These are phyloP conservation scores for Sebastes fasciatus DNA, from an alignment of 2,113 vertebrate genomes.

Conservation along the genomic window DNA sequence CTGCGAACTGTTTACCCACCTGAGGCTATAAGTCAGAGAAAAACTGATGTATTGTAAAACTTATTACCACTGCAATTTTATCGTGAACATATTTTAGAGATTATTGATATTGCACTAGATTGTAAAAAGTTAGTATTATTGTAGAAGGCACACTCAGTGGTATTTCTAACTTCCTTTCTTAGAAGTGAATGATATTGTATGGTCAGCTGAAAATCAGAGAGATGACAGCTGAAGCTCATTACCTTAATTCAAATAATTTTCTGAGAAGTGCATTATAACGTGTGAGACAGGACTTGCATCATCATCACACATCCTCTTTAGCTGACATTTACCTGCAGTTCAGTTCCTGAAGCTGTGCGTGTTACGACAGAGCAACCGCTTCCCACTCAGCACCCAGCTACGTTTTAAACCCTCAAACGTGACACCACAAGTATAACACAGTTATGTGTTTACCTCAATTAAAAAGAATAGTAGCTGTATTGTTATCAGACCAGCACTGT, in stretches of 20 bases:
- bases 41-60: neutral
- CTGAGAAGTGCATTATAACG: neutral
- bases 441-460: neutral
- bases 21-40: neutral
- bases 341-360: neutral
- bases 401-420: neutral
- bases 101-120: neutral
- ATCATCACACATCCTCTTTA: neutral
- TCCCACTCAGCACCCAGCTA: neutral
- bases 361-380: neutral
- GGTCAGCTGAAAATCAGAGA: neutral
- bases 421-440: neutral
- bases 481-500: neutral
- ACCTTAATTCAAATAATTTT: neutral
- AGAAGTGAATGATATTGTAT: neutral
- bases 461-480: neutral
- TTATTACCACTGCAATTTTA: neutral
- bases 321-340: neutral
- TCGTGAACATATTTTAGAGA: neutral
- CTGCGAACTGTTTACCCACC: neutral
- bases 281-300: neutral
- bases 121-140: neutral
- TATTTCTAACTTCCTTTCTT: neutral
- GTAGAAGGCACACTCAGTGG: too few relatives aligned
- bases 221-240: neutral